Conservation (phyloP, 2,888 invertebrate species). For the Nomada flava region DNA sequence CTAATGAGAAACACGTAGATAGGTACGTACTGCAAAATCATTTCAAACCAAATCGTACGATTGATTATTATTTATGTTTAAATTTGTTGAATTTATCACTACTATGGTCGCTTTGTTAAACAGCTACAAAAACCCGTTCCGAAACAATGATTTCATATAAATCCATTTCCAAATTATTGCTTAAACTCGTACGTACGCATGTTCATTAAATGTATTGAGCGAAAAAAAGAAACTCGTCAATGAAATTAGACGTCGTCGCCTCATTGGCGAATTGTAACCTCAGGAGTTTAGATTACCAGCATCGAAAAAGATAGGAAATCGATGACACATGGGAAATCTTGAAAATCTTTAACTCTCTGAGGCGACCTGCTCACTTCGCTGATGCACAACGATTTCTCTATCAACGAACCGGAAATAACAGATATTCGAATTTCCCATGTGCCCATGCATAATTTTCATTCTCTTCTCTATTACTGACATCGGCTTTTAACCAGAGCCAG, state of each 20-base stretch:
- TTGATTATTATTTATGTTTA: too few relatives aligned
- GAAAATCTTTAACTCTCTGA: constrained; percentile 54
- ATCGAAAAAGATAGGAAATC: constrained; percentile 51
- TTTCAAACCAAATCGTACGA: too few relatives aligned
- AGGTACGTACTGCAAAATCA: too few relatives aligned
- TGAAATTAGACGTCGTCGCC: constrained; percentile 46
- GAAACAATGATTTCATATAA: too few relatives aligned
- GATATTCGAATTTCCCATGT: constrained; percentile 50
- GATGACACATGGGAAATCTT: constrained; percentile 66
- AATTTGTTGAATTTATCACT: too few relatives aligned
- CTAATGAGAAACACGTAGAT: too few relatives aligned
- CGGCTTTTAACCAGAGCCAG: constrained; percentile 1
- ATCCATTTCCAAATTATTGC: too few relatives aligned
- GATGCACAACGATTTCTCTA: constrained; percentile 49
- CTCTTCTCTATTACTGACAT: constrained; percentile 10
- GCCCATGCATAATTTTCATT: constrained; percentile 25
- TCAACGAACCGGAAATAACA: constrained; percentile 44
- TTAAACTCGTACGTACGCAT: not conserved
- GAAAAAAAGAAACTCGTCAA: constrained; percentile 23
- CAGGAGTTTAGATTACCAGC: constrained; percentile 41
- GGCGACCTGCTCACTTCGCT: constrained; percentile 16
- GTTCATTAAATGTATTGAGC: not conserved
- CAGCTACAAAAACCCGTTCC: too few relatives aligned
- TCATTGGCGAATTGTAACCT: constrained; percentile 16
- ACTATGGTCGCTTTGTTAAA: too few relatives aligned